Evolutionary conservation across 1,140 invertebrate genomes (phyloP), one percentile per base, ranked within the genome.

Genomic region (Cheumatopsyche charites): DNA sequence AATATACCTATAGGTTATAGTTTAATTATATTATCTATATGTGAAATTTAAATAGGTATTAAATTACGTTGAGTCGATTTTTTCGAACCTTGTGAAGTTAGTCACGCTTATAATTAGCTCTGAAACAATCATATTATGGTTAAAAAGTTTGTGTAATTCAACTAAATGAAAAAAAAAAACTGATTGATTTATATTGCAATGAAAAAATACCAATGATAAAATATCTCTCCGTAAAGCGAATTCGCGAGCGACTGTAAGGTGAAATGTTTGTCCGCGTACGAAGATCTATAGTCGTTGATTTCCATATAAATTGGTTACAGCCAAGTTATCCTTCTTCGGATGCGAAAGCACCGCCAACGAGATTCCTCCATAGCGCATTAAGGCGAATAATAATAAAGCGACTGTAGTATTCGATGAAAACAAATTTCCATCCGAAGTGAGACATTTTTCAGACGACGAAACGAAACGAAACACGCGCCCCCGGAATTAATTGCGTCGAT

Each of bases 251-350:
- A 13, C 43, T 12, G 43, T 36, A 62, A 41, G 66, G 19, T 49
- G 42, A 15, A 25, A 5, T 52, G 66, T 68, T 61, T 25, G 67
- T 45, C 67, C 25, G 23, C 43, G 41, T 21, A 42, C 43, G 58
- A 62, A 70, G 67, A 70, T 62, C 29, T 62, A 70, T 29, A 52
- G 58, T 21, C 13, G 67, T 42, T 61, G 55, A 70, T 70, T 70
- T 70, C 67, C 67, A 70, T 70, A 61, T 70, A 70, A 70, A 70
- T 70, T 70, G 67, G 67, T 62, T 70, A 70, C 55, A 43, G 45
- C 19, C 26, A n/a, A 19, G 23, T 63, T 63, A 55, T 55, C 45
- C 62, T 63, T 43, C 36, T 63, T 63, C 62, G 62, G 62, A 42
- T 15, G 26, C 58, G 23, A 62, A 62, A 36, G 58, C 26, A 21